Percentiles rank a stretch among this genome's conserved stretches.
Evolutionary conservation across 2,113 vertebrate species (phyloP).

Genomic region (Uria lomvia): DNA sequence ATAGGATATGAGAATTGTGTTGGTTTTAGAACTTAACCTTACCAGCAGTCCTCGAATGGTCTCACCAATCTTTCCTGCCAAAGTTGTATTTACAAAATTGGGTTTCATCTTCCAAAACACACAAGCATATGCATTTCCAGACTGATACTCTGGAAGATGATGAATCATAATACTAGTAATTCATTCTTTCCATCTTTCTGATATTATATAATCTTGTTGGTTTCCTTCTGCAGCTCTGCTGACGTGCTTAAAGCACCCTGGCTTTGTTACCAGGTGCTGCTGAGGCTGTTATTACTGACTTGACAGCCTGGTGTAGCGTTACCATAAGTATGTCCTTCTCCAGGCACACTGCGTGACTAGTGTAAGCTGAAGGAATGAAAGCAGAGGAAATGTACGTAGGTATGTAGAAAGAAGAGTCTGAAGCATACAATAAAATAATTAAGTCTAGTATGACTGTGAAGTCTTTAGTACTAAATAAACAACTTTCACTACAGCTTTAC

Average conservation of each 20-base stretch:
- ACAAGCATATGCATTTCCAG: background rate
- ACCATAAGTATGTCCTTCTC: background rate
- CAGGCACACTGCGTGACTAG: background rate
- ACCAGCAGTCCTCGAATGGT: background rate
- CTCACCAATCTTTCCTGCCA: background rate
- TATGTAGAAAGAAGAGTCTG: background rate
- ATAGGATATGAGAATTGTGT: background rate
- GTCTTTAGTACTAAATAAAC: background rate
- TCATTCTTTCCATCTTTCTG: background rate
- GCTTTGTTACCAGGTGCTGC: background rate
- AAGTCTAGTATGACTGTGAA: background rate
- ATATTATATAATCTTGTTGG: background rate
- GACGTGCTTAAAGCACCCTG: background rate
- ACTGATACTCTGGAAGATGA: background rate
- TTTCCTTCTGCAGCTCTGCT: background rate
- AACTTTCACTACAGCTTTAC: background rate
- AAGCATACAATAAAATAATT: background rate
- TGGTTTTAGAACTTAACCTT: background rate
- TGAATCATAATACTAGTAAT: background rate
- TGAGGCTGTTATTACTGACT: background rate
- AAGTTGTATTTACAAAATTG: background rate
- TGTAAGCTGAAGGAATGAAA: background rate
- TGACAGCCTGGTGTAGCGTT: background rate
- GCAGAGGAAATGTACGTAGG: background rate
- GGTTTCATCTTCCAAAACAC: background rate